Evolutionary conservation across 2,797 vertebrate genomes (phyloP).

Genomic region (Trematomus bernacchii): DNA sequence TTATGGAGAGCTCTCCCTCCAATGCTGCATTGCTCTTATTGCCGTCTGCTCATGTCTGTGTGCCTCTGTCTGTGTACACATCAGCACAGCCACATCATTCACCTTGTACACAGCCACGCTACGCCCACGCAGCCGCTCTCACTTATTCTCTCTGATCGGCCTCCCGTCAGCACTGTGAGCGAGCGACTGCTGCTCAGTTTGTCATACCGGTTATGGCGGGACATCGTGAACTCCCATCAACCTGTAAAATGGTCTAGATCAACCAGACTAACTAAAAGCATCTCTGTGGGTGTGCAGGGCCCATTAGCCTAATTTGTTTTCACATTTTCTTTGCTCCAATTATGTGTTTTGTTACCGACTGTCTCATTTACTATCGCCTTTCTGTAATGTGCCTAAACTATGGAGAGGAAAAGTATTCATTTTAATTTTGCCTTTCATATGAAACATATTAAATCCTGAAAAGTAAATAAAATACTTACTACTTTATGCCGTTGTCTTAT

Average conservation of each 20-base stretch:
- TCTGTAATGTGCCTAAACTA: conserved; percentile 90
- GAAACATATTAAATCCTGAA: conserved; percentile 89
- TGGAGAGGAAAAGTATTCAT: conserved; percentile 80
- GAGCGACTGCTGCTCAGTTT: conserved; percentile 13
- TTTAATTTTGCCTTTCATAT: conserved; percentile 89
- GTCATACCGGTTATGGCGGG: not conserved
- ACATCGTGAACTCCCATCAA: conserved; percentile 8
- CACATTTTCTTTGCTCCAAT: conserved; percentile 27
- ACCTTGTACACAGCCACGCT: conserved; percentile 42
- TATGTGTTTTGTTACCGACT: conserved; percentile 68
- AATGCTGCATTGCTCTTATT: conserved; percentile 58
- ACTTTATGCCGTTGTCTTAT: conserved; percentile 64
- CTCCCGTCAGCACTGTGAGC: conserved; percentile 34
- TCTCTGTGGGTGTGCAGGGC: conserved; percentile 47
- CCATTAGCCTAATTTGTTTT: conserved; percentile 48
- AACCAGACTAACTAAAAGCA: conserved; percentile 36
- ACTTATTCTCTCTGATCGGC: conserved; percentile 31
- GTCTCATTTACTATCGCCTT: conserved; percentile 83
- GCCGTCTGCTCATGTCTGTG: conserved; percentile 57
- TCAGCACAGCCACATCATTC: conserved; percentile 71
- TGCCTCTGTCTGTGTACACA: conserved; percentile 70
- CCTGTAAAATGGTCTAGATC: conserved; percentile 39
- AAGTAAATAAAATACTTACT: conserved; percentile 89
- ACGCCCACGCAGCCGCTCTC: conserved; percentile 39
- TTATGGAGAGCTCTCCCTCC: conserved; percentile 50